A percentile compares a stretch with the other conserved stretches of the same genome.
These are phyloP conservation scores for Drosophila demipolita DNA, from an alignment of 2,888 invertebrate species.

Conservation along the genomic window DNA sequence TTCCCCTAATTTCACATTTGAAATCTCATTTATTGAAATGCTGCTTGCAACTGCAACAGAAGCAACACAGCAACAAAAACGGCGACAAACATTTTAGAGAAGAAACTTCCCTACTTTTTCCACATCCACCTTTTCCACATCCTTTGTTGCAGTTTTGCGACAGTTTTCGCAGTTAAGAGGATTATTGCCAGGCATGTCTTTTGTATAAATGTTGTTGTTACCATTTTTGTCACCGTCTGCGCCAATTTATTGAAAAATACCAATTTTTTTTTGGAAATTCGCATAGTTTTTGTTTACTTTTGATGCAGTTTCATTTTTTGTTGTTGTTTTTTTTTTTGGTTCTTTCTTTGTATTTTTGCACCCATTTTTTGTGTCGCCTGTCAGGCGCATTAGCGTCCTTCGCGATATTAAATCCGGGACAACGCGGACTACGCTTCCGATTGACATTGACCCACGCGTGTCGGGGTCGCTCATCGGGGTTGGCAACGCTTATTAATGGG, in stretches of 20 bases:
- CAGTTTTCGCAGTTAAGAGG: conserved; percentile 77
- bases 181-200: conserved; percentile 48
- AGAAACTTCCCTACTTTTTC: conserved; percentile 24
- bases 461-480: conserved; percentile 70
- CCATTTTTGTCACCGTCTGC: conserved; percentile 55
- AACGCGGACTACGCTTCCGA: conserved; percentile 11
- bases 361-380: conserved; percentile 60
- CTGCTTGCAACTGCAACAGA: neutral
- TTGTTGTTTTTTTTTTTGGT: conserved; percentile 24
- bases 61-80: conserved; percentile 1
- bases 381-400: conserved; percentile 41
- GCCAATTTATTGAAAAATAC: conserved; percentile 76
- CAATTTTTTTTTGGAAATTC: conserved; percentile 48
- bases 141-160: conserved; percentile 69
- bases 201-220: conserved; percentile 13
- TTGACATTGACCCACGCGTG: conserved; percentile 74
- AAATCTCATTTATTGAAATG: conserved; percentile 48
- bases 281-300: conserved; percentile 40
- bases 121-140: conserved; percentile 11
- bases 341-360: conserved; percentile 47
- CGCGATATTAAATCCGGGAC: conserved; percentile 23
- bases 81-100: conserved; percentile 22
- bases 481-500: conserved; percentile 83
- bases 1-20: conserved; percentile 24
- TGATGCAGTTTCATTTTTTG: conserved; percentile 7